Conservation (phyloP, 37 sponge, comb jelly and placozoan species). For the Chondrilla cf. caribensis region DNA sequence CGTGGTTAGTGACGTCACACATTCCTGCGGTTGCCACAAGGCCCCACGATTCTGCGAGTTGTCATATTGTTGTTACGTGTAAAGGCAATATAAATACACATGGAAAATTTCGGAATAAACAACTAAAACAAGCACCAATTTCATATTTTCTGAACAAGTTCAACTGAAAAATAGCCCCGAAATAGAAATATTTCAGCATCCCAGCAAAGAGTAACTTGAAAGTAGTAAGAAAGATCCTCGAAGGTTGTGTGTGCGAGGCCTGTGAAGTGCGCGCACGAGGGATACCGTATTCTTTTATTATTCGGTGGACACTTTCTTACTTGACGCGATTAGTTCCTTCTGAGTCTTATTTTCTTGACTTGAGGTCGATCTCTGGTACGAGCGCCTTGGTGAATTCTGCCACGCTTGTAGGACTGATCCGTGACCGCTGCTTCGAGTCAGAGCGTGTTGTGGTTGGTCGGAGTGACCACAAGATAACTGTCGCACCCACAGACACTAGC, state of each 20-base stretch:
- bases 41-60: no score
- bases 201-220: neutral
- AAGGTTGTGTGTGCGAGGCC: no score
- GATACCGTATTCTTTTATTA: neutral
- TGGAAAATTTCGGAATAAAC: neutral
- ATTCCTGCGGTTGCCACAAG: slow-evolving; percentile 1
- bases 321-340: neutral
- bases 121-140: neutral
- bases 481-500: slow-evolving; percentile 6
- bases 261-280: neutral
- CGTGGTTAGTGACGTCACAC: neutral
- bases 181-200: no score
- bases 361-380: neutral
- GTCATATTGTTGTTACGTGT: no score
- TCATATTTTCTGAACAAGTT: neutral
- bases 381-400: neutral
- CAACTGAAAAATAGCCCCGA: no score
- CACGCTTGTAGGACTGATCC: slow-evolving; percentile 7
- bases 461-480: neutral
- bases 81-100: no score
- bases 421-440: slow-evolving; percentile 6
- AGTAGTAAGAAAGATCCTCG: no score
- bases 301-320: neutral
- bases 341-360: neutral
- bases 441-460: slow-evolving; percentile 10